A percentile compares a stretch with the other conserved stretches of the same genome.
Evolutionary conservation across 2,888 invertebrate genomes (phyloP).

Genomic region (Lasioglossum leucozonium): DNA sequence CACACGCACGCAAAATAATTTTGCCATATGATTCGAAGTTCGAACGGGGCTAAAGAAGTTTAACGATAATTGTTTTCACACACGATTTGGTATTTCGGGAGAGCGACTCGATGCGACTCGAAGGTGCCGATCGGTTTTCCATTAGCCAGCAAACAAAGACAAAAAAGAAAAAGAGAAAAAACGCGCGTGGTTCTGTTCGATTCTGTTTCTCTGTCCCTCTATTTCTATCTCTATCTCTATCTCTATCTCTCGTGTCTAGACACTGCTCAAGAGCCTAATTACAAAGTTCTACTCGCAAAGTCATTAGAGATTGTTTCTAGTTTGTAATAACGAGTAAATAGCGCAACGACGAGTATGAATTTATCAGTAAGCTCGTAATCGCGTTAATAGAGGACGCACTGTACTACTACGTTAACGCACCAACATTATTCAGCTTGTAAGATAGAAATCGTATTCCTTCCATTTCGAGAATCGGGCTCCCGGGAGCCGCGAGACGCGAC

Average conservation of each 20-base stretch:
- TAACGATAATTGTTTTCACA: background rate
- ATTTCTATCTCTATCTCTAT: background rate
- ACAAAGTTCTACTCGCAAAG: constrained; percentile 82
- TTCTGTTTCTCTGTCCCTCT: constrained; percentile 46
- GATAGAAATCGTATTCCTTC: constrained; percentile 80
- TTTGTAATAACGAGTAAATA: constrained; percentile 78
- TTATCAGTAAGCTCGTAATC: constrained; percentile 63
- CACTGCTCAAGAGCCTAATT: constrained; percentile 83
- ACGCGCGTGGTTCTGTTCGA: constrained; percentile 36
- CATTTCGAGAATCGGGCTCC: constrained; percentile 62
- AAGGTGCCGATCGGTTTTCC: constrained; percentile 12
- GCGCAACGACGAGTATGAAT: constrained; percentile 60
- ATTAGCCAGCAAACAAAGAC: constrained; percentile 13
- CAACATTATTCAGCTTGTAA: constrained; percentile 78
- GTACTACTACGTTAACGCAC: constrained; percentile 71
- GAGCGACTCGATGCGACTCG: constrained; percentile 2
- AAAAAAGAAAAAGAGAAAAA: too few species aligned
- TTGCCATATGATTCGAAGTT: too few species aligned
- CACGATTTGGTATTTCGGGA: constrained; percentile 2
- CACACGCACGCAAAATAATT: too few species aligned
- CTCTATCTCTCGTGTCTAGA: constrained; percentile 72
- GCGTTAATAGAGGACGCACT: constrained; percentile 65
- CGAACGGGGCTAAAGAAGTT: background rate
- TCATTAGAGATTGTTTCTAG: constrained; percentile 84
- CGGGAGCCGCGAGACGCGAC: constrained; percentile 58